phyloP scores from a whole-genome alignment of 1,140 invertebrate species.

The Pseudomyrmex flavicornis region DNA sequence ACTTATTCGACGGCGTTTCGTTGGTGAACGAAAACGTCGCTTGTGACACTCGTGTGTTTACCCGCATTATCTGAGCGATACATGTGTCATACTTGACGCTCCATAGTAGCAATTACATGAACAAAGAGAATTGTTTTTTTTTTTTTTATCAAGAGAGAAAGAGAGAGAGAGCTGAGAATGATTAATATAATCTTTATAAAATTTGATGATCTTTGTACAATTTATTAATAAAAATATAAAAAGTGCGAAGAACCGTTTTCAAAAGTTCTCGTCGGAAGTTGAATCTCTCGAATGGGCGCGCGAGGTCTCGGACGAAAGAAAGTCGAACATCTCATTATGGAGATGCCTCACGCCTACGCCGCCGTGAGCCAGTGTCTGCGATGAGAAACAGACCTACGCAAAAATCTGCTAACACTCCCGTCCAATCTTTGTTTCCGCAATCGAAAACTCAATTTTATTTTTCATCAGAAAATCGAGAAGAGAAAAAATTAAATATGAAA shows the following conservation, averaged over 20 bases:
- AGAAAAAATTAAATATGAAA: background rate
- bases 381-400: slow-evolving; percentile 14
- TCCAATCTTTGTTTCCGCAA: too few species aligned
- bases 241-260: background rate
- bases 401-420: background rate
- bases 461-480: background rate
- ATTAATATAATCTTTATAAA: too few species aligned
- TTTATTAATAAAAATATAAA: background rate
- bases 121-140: background rate
- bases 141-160: background rate
- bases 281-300: background rate
- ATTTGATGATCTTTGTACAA: too few species aligned
- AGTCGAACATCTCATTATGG: background rate
- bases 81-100: background rate
- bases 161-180: too few species aligned
- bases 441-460: background rate
- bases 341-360: background rate
- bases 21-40: slow-evolving; percentile 48
- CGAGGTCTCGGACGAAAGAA: background rate
- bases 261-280: background rate
- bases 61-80: background rate
- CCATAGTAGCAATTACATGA: background rate
- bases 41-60: background rate
- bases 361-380: background rate
- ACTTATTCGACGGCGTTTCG: slow-evolving; percentile 7